phyloP scores from a whole-genome alignment of 2,797 vertebrate genomes.

The Paedocypris micromegethes region DNA sequence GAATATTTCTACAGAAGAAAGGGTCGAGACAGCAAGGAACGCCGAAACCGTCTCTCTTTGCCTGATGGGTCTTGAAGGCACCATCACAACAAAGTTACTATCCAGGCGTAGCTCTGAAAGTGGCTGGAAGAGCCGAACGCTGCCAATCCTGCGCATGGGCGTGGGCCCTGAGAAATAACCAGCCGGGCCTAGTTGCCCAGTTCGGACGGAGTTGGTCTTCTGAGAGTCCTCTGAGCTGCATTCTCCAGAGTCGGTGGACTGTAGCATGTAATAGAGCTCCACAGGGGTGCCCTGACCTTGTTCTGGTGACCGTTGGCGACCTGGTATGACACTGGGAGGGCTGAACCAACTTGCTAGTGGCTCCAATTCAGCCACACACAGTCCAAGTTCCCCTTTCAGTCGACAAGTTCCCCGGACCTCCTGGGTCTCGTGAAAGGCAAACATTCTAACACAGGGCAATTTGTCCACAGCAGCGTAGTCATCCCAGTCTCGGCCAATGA shows the following conservation, averaged over 20 bases:
- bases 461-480: slow-evolving; percentile 70
- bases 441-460: slow-evolving; percentile 75
- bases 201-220: slow-evolving; percentile 70
- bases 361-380: slow-evolving; percentile 78
- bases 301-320: slow-evolving; percentile 68
- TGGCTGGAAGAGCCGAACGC: slow-evolving; percentile 75
- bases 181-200: slow-evolving; percentile 66
- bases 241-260: slow-evolving; percentile 63
- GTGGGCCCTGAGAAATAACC: slow-evolving; percentile 69
- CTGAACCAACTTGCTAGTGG: slow-evolving; percentile 77
- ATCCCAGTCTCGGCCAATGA: slow-evolving; percentile 77
- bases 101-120: slow-evolving; percentile 82
- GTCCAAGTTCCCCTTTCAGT: slow-evolving; percentile 73
- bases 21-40: slow-evolving; percentile 75
- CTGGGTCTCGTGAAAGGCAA: slow-evolving; percentile 80
- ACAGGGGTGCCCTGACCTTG: slow-evolving; percentile 73
- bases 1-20: slow-evolving; percentile 83
- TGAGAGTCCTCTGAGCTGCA: slow-evolving; percentile 72
- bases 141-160: slow-evolving; percentile 82
- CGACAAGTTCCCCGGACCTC: slow-evolving; percentile 75
- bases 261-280: slow-evolving; percentile 78
- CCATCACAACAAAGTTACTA: slow-evolving; percentile 78
- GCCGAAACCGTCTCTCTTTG: slow-evolving; percentile 82
- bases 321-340: slow-evolving; percentile 71
- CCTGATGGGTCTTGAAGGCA: slow-evolving; percentile 80